Evolutionary conservation across 2,888 invertebrate genomes (phyloP).

Genomic region (Girardia tigrina): DNA sequence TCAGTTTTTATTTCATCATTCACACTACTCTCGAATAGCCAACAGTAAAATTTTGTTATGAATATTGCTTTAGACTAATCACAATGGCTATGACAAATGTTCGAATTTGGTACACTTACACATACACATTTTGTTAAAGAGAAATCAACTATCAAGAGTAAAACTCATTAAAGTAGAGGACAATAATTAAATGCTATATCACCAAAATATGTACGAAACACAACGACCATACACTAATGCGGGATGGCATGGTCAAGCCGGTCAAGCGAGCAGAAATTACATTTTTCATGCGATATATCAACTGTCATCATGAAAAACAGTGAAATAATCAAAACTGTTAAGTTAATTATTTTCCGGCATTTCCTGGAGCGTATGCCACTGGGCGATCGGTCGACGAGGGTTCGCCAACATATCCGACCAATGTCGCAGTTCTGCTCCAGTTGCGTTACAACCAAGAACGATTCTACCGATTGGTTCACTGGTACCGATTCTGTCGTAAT

Average conservation of each 20-base stretch:
- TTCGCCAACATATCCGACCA: slow-evolving; percentile 38
- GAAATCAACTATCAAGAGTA: background rate
- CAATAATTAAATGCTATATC: slow-evolving; percentile 9
- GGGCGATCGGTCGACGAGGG: slow-evolving; percentile 38
- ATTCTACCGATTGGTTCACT: slow-evolving; percentile 39
- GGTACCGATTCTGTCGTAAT: slow-evolving; percentile 38
- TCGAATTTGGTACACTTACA: background rate
- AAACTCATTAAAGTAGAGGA: slow-evolving; percentile 17
- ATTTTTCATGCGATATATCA: background rate
- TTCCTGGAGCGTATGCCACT: slow-evolving; percentile 38
- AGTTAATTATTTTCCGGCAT: slow-evolving; percentile 35
- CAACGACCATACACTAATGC: background rate
- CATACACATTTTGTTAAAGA: background rate
- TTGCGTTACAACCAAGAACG: slow-evolving; percentile 37
- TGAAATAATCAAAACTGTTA: background rate
- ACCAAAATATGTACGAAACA: background rate
- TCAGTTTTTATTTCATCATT: background rate
- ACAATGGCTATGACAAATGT: slow-evolving; percentile 6
- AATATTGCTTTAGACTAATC: background rate
- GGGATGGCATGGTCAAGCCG: background rate
- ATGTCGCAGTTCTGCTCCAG: slow-evolving; percentile 37
- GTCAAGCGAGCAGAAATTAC: background rate
- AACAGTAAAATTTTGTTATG: background rate
- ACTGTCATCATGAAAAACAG: background rate
- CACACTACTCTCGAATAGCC: background rate